A percentile compares a stretch with the other conserved stretches of the same genome.
Evolutionary conservation across 2,113 vertebrate genomes (phyloP).

Genomic region (Pipa parva): DNA sequence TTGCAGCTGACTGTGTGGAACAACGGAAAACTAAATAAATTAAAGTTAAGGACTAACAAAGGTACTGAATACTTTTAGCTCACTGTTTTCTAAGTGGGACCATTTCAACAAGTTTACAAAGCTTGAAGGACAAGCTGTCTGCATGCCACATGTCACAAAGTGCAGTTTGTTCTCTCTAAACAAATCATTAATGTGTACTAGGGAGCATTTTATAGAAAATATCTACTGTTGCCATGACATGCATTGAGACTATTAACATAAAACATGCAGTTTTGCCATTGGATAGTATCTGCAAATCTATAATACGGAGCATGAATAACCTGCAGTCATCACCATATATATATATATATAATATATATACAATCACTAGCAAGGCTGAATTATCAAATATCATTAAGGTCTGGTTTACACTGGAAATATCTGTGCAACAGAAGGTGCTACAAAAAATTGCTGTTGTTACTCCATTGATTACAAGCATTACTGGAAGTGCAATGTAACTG

Average conservation of each 20-base stretch:
- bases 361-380: too few species aligned
- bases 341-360: too few species aligned
- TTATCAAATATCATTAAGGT: too few species aligned
- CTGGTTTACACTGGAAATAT: too few species aligned
- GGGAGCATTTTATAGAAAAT: conserved; percentile 67
- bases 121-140: conserved; percentile 49
- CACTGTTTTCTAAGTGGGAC: conserved; percentile 24
- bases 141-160: conserved; percentile 62
- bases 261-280: conserved; percentile 52
- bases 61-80: conserved; percentile 23
- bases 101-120: conserved; percentile 47
- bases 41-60: conserved; percentile 24
- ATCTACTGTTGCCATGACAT: conserved; percentile 65
- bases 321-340: too few species aligned
- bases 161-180: conserved; percentile 57
- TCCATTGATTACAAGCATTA: too few species aligned
- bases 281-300: too few species aligned
- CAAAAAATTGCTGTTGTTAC: too few species aligned
- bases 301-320: too few species aligned
- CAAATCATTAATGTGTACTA: conserved; percentile 60
- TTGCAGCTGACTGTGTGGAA: conserved; percentile 12
- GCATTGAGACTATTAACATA: conserved; percentile 49
- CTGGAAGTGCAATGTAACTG: too few species aligned
- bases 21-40: conserved; percentile 17
- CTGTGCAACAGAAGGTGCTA: too few species aligned